These are phyloP conservation scores for Xestoiulus laeticollis DNA, from an alignment of 2,888 invertebrate genomes.

Conservation along the genomic window DNA sequence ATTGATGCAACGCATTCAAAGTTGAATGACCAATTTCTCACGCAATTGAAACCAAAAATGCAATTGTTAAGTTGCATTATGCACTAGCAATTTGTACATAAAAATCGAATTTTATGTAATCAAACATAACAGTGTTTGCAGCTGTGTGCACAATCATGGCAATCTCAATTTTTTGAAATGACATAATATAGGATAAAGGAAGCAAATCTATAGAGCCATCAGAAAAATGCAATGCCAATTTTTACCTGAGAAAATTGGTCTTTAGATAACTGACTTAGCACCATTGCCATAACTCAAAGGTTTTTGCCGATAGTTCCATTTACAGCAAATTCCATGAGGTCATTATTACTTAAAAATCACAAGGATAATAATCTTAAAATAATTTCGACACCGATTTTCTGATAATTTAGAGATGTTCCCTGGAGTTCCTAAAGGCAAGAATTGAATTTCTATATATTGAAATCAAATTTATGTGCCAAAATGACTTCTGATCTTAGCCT, in stretches of 20 bases:
- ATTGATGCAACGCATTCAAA: neutral
- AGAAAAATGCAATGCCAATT: neutral
- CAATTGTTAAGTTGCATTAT: neutral
- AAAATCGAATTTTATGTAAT: neutral
- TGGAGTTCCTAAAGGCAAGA: neutral
- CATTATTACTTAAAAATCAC: neutral
- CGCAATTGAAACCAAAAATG: neutral
- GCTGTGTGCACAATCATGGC: neutral
- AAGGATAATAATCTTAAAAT: conserved; percentile 7
- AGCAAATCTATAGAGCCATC: neutral
- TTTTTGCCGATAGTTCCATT: conserved; percentile 2
- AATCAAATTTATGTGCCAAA: neutral
- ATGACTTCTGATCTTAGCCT: conserved; percentile 7
- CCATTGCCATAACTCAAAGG: neutral
- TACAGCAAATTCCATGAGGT: neutral
- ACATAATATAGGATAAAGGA: neutral
- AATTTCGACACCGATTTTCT: conserved; percentile 27
- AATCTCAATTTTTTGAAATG: neutral
- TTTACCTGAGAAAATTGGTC: neutral
- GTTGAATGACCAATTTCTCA: conserved; percentile 17
- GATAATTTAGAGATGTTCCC: conserved; percentile 8
- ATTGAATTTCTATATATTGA: neutral
- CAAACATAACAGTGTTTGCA: neutral
- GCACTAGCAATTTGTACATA: neutral
- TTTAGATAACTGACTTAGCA: neutral